phyloP scores from a whole-genome alignment of 2,888 invertebrate genomes.

The Altica lythri region DNA sequence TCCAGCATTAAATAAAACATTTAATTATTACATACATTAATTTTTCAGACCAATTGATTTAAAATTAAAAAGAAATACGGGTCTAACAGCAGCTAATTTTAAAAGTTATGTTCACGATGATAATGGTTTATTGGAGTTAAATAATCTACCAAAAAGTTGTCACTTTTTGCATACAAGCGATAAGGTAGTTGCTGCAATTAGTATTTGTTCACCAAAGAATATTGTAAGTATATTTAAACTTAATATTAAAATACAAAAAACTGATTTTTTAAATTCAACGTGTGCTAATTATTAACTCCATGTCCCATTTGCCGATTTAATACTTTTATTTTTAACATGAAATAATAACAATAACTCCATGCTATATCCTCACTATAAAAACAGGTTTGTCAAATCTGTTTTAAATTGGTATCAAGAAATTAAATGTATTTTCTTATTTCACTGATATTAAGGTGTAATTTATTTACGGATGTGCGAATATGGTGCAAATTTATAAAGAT shows the following conservation, averaged over 20 bases:
- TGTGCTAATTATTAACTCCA: too few species aligned
- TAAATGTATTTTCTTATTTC: too few species aligned
- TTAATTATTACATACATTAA: background rate
- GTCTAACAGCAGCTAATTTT: conserved; percentile 65
- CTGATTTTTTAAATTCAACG: background rate
- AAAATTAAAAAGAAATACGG: conserved; percentile 66
- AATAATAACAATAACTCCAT: too few species aligned
- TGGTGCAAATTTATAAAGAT: too few species aligned
- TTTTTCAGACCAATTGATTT: conserved; percentile 63
- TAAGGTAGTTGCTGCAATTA: conserved; percentile 68
- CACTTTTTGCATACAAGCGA: conserved; percentile 68
- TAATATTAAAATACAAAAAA: background rate
- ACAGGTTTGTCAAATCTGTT: too few species aligned
- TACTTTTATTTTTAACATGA: too few species aligned
- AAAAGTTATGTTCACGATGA: conserved; percentile 63
- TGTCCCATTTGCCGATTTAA: too few species aligned
- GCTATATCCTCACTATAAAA: too few species aligned
- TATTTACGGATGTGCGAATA: too few species aligned
- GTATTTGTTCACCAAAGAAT: conserved; percentile 66
- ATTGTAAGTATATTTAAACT: conserved; percentile 64
- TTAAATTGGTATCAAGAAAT: too few species aligned
- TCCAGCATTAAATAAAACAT: background rate
- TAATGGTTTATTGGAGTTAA: conserved; percentile 51
- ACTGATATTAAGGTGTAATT: too few species aligned
- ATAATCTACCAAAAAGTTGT: conserved; percentile 59